Evolutionary conservation across 37 sponge, comb jelly and placozoan genomes (phyloP).

Genomic region (Hormiphora californensis): DNA sequence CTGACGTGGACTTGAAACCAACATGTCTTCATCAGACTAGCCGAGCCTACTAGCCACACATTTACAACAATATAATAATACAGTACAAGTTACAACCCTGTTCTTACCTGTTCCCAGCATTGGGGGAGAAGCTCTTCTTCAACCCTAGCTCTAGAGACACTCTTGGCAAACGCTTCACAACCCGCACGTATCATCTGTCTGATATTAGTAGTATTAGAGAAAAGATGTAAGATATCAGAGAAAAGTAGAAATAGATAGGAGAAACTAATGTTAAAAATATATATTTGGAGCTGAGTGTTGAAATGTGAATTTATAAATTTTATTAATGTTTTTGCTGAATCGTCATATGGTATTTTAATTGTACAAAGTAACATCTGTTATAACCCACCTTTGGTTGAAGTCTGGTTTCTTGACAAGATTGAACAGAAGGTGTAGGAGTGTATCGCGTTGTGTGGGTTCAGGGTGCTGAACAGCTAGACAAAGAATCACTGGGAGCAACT

Average conservation of each 20-base stretch:
- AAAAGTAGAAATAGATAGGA: neutral
- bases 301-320: no score
- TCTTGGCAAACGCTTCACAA: slow-evolving; percentile 77
- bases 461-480: slow-evolving; percentile 64
- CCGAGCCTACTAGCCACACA: no score
- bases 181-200: slow-evolving; percentile 79
- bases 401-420: slow-evolving; percentile 80
- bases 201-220: no score
- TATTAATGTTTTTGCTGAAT: no score
- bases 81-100: neutral
- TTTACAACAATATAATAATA: no score
- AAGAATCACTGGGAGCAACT: slow-evolving; percentile 77
- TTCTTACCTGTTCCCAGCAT: slow-evolving; percentile 79
- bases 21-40: no score
- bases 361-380: neutral
- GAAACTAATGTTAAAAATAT: no score
- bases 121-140: slow-evolving; percentile 85
- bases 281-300: no score
- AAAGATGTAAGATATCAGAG: neutral
- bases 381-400: slow-evolving; percentile 63
- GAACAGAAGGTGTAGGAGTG: slow-evolving; percentile 72
- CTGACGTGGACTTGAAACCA: no score
- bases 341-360: no score
- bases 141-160: slow-evolving; percentile 56
- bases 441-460: slow-evolving; percentile 64